These are phyloP conservation scores for Geococcyx californianus DNA, from an alignment of 2,113 vertebrate genomes.

Conservation along the genomic window DNA sequence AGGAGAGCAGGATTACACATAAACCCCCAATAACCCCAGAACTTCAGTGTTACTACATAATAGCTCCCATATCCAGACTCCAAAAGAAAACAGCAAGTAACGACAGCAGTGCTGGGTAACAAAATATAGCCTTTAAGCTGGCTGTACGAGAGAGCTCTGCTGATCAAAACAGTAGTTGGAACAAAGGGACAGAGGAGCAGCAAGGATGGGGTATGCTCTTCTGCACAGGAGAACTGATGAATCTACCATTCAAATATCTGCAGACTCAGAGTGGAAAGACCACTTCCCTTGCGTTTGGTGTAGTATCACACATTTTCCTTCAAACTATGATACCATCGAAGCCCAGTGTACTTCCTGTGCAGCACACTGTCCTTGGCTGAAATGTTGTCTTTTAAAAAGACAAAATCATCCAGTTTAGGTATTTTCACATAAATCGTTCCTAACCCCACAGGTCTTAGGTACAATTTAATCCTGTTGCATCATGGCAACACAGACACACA, in stretches of 20 bases:
- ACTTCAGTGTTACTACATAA: not conserved
- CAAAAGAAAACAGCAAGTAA: not conserved
- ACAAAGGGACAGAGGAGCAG: not conserved
- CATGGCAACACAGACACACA: not conserved
- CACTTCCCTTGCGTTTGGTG: not conserved
- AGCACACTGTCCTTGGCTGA: not conserved
- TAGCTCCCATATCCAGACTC: not conserved
- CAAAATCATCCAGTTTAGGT: not conserved
- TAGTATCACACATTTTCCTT: not conserved
- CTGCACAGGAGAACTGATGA: not conserved
- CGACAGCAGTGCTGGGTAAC: not conserved
- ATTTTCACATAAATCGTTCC: not conserved
- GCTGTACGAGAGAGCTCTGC: not conserved
- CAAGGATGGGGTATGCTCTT: not conserved
- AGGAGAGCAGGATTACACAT: not conserved
- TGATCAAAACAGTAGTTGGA: not conserved
- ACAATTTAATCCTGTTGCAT: not conserved
- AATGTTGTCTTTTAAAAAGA: not conserved
- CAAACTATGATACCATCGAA: not conserved
- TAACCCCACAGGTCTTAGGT: fast-evolving
- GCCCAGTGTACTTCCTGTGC: not conserved
- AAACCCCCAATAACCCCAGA: not conserved
- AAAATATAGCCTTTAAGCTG: not conserved
- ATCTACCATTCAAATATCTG: not conserved
- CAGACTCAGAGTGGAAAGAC: not conserved